Percentiles rank a stretch among this genome's conserved stretches.
Conservation (phyloP, 2,797 vertebrate species). For the Channa striata region DNA sequence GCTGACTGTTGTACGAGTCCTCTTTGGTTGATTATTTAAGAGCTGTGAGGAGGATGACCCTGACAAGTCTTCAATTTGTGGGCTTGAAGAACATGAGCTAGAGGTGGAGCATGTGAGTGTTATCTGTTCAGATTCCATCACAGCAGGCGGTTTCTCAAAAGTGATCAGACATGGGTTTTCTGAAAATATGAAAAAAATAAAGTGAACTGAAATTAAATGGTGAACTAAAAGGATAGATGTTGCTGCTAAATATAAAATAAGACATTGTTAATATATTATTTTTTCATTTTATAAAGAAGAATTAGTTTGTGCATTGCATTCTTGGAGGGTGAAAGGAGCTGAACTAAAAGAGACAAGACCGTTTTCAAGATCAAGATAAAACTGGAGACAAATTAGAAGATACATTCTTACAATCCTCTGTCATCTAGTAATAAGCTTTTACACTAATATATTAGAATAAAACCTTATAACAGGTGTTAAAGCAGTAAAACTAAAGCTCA, state of each 20-base stretch:
- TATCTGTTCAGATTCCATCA: fast-evolving
- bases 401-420: not conserved
- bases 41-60: fast-evolving
- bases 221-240: too few relatives aligned
- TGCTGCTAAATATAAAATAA: not conserved
- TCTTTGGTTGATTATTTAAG: fast-evolving
- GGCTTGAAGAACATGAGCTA: not conserved
- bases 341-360: too few relatives aligned
- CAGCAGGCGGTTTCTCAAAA: conserved; percentile 12
- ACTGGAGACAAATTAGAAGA: not conserved
- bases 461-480: too few relatives aligned
- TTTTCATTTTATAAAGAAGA: too few relatives aligned
- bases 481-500: too few relatives aligned
- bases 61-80: not conserved
- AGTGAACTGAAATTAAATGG: not conserved
- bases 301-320: too few relatives aligned
- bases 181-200: conserved; percentile 40
- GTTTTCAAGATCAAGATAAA: not conserved
- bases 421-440: not conserved
- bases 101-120: conserved; percentile 62
- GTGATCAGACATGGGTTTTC: conserved; percentile 73
- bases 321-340: too few relatives aligned
- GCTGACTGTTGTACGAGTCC: fast-evolving
- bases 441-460: too few relatives aligned
- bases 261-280: not conserved